Evolutionary conservation across 2,888 invertebrate genomes (phyloP), one percentile per base, ranked within the genome.

Genomic region (Portevinia maculata): DNA sequence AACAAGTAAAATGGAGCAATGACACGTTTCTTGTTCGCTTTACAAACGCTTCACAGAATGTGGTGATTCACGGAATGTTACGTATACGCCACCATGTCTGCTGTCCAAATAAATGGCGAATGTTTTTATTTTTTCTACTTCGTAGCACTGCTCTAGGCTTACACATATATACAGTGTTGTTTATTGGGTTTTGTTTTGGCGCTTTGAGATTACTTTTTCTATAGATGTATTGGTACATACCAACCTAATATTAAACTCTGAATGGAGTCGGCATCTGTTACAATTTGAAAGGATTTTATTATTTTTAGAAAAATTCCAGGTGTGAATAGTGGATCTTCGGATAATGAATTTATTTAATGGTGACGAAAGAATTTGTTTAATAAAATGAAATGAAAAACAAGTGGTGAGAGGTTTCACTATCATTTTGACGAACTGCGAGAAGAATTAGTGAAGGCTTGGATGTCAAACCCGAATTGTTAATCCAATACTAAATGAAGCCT

Each of bases 11-110:
- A 34, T 53, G 53, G 19, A 37, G 15, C 39, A 39, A 1, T 7
- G 4, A 37, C 13, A 50, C 8, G 30, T 30, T 52, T 11, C 17
- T 32, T 32, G 17, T 15, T 15, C 48, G 11, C n/a, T 48, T 17
- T 13, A 8, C 24, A n/a, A 19, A 1, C 4, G n/a, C 21, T 9
- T 3, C 52, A 5, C 37, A 9, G n/a, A 55, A 55, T 55, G 34
- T 37, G 7, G 48, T n/a, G 4, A 46, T 8, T 21, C 39, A 11
- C 41, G 57, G 11, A 57, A 57, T 15, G 57, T 41, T 57, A 57
- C 57, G 57, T 57, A 57, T 57, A 57, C 57, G 57, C 57, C 57
- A 57, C 11, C 5, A 1, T 57, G 53, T 55, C 53, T 55, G 53
- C 21, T 34, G 7, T 21, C 13, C 24, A 6, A 28, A 48, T 48